phyloP scores from a whole-genome alignment of 2,888 invertebrate genomes.

The Habrosyne pyritoides region DNA sequence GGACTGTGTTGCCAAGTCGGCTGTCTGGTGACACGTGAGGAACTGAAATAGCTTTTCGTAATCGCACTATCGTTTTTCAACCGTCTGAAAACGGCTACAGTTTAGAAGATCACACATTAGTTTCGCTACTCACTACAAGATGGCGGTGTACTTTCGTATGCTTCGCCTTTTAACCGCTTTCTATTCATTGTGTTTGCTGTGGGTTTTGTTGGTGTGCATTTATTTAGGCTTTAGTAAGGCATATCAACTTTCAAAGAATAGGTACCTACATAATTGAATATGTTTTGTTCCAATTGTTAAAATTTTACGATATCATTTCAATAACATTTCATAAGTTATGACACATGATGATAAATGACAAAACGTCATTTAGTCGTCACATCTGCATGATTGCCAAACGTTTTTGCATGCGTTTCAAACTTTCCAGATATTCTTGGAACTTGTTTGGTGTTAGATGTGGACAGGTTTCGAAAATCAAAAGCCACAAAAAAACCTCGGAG shows the following conservation, averaged over 20 bases:
- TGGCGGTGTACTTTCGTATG: slow-evolving; percentile 53
- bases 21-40: slow-evolving; percentile 54
- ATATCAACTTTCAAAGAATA: too few species aligned
- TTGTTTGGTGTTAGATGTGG: not conserved
- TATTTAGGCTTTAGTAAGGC: too few species aligned
- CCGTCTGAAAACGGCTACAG: slow-evolving; percentile 32
- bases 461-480: slow-evolving; percentile 5
- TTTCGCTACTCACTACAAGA: slow-evolving; percentile 65
- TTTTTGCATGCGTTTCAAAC: not conserved
- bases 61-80: slow-evolving; percentile 41
- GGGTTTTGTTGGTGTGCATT: too few species aligned
- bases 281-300: too few species aligned
- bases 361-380: not conserved
- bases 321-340: not conserved
- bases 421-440: slow-evolving; percentile 9
- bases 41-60: slow-evolving; percentile 63
- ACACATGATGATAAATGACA: not conserved
- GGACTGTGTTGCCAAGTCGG: slow-evolving; percentile 69
- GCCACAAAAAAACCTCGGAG: slow-evolving; percentile 3
- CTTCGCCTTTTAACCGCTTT: not conserved
- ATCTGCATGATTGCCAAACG: not conserved
- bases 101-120: slow-evolving; percentile 32
- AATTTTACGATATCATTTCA: too few species aligned
- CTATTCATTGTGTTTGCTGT: too few species aligned
- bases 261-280: too few species aligned